Percentiles rank a stretch among this genome's conserved stretches.
phyloP scores from a whole-genome alignment of 2,888 invertebrate genomes.

The Rhingia campestris region DNA sequence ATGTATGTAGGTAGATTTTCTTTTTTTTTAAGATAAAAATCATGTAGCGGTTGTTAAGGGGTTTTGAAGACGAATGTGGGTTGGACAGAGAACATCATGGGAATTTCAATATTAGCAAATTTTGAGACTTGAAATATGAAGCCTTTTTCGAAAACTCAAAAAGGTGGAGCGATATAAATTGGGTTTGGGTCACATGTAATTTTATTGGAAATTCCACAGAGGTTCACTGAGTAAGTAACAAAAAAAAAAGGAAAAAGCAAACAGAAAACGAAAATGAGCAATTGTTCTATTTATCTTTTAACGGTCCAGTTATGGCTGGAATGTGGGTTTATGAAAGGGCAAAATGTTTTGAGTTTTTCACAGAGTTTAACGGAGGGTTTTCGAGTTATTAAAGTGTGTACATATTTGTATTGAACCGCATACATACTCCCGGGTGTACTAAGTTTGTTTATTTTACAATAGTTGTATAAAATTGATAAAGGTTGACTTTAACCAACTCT shows the following conservation, averaged over 20 bases:
- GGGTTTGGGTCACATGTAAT: slow-evolving; percentile 30
- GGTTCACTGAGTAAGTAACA: slow-evolving; percentile 7
- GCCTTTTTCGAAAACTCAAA: neutral
- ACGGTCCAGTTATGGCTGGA: slow-evolving; percentile 14
- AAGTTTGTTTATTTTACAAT: too few species aligned
- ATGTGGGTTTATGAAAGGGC: neutral
- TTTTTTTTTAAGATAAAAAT: slow-evolving; percentile 36
- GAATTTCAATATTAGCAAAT: slow-evolving; percentile 16
- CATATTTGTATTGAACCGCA: too few species aligned
- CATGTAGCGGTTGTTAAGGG: slow-evolving; percentile 21
- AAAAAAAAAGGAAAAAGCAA: slow-evolving; percentile 15
- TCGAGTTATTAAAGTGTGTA: too few species aligned
- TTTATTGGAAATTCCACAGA: slow-evolving; percentile 20
- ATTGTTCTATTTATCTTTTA: slow-evolving; percentile 61
- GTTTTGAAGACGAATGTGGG: slow-evolving; percentile 7
- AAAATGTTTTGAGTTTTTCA: slow-evolving; percentile 4
- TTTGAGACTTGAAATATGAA: neutral
- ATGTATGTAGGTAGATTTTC: slow-evolving; percentile 17
- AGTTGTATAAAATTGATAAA: too few species aligned
- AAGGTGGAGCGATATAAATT: neutral
- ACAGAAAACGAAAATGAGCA: slow-evolving; percentile 24
- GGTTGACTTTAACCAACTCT: too few species aligned
- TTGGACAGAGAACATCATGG: neutral
- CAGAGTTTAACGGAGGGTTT: neutral
- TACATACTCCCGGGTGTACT: too few species aligned